Evolutionary conservation across 30 jellyfish, hydroid and myxozoan species (phyloP), one percentile per base, ranked within the genome.

Genomic region (Aurelia sp.): DNA sequence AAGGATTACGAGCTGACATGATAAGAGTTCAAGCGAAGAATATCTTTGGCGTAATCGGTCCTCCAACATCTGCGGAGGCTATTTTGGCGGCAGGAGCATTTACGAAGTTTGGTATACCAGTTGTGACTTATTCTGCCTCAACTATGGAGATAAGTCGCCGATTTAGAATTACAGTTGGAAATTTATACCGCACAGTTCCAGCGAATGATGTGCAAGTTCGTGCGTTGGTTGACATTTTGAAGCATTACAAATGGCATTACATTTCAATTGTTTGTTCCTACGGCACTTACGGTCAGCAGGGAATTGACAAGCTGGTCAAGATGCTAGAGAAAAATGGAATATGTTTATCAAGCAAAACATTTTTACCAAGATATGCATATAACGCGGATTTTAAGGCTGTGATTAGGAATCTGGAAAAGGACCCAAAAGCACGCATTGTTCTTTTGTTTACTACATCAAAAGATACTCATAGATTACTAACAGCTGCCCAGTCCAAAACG

Each of bases 201-300:
- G 41, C 91, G 0, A 86, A 81, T 48, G 61, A 67, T 2, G 5
- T 24, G 1, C 91, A 81, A 47, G 31, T 65, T 5, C 7, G 17
- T 2, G 86, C 76, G 0, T 24, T 81, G 16, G 18, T 81, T 5
- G 91, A 81, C 30, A 44, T 64, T 53, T 17, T 81, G 48, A 41
- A 35, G 8, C 67, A 10, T 20, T 81, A 63, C 74, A 81, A 65
- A 0, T 81, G 91, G 91, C 66, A 72, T 4, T 81, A 81, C 58
- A 53, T 81, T 4, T 53, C 78, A 35, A 47, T 72, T 0, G 64
- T 81, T 13, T 31, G 33, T 48, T 81, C 91, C 8, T 24, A 63
- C 48, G 91, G 64, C 33, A 18, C 9, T 15, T 81, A 19, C 20
- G 91, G 91, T 5, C 87, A 81, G 38, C 73, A 87, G 19, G 91